Conservation (phyloP, 1,140 invertebrate species). For the Subanguina moxae region DNA sequence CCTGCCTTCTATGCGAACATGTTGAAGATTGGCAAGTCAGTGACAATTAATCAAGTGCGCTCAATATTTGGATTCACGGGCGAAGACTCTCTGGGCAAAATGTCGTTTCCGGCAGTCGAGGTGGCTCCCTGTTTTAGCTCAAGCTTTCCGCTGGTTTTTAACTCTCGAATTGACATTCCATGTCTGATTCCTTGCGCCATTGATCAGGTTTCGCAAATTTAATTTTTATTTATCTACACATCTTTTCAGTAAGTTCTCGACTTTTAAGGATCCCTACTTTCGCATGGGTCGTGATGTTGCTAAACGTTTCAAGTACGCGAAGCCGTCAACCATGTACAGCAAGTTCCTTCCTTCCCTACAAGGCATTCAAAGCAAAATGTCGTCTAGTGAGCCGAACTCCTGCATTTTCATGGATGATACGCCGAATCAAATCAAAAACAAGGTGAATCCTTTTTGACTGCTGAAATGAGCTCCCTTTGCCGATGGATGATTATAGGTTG, state of each 20-base stretch:
- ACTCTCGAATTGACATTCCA: slow-evolving; percentile 72
- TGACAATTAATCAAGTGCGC: slow-evolving; percentile 86
- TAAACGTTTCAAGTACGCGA: slow-evolving; percentile 77
- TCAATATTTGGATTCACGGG: slow-evolving; percentile 97
- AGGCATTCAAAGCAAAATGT: slow-evolving; percentile 96
- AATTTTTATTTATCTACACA: not conserved
- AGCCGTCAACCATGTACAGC: slow-evolving; percentile 90
- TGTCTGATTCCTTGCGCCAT: slow-evolving; percentile 97
- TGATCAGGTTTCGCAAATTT: slow-evolving; percentile 72
- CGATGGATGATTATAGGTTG: no score
- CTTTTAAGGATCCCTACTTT: slow-evolving; percentile 84
- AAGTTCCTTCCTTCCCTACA: slow-evolving; percentile 85
- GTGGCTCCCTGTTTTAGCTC: slow-evolving; percentile 88
- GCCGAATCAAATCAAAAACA: slow-evolving; percentile 92
- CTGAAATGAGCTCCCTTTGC: no score
- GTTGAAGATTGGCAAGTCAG: slow-evolving; percentile 80
- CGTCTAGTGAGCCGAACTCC: slow-evolving; percentile 84
- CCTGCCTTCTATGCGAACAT: slow-evolving; percentile 88
- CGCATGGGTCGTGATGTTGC: slow-evolving; percentile 95
- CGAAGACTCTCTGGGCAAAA: slow-evolving; percentile 90
- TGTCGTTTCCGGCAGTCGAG: slow-evolving; percentile 90
- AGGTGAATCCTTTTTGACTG: slow-evolving; percentile 63
- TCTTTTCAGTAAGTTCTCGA: slow-evolving; percentile 10
- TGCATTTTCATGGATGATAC: slow-evolving; percentile 93
- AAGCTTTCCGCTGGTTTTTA: slow-evolving; percentile 92